phyloP scores from a whole-genome alignment of 92 coral and sea anemone genomes.

The Porites cylindrica region DNA sequence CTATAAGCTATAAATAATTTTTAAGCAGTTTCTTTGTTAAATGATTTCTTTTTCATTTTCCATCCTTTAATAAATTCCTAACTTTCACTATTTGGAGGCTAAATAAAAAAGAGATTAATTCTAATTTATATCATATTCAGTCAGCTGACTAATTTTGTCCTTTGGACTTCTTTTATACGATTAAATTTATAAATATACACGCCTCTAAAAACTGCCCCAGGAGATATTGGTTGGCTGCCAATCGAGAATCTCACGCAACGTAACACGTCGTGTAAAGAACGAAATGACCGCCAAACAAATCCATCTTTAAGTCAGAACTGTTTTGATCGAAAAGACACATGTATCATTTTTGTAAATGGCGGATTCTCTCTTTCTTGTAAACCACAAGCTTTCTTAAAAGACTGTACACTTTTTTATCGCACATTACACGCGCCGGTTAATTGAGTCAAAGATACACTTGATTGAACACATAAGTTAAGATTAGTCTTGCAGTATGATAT shows the following conservation, averaged over 20 bases:
- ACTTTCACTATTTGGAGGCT: too few relatives aligned
- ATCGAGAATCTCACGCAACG: constrained; percentile 11
- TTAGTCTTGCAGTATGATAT: too few relatives aligned
- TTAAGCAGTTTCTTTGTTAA: too few relatives aligned
- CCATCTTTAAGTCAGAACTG: background rate
- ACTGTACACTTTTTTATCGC: background rate
- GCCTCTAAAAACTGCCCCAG: background rate
- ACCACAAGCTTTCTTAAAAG: background rate
- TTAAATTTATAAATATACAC: background rate
- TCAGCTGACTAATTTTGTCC: background rate
- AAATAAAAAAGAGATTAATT: background rate
- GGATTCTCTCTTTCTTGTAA: background rate
- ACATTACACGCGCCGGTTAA: constrained; percentile 14
- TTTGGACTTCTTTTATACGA: background rate
- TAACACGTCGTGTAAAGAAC: background rate
- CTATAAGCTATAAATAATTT: too few relatives aligned
- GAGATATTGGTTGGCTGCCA: background rate
- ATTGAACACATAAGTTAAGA: background rate
- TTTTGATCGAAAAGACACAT: background rate
- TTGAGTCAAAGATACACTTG: constrained; percentile 10
- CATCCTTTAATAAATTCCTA: too few relatives aligned
- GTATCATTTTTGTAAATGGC: background rate
- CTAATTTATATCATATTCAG: background rate
- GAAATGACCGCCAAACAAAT: background rate
- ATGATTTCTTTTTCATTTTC: background rate